Base-by-base conservation (phyloP, 2,888 invertebrate genomes). In the Hypena proboscidalis region DNA sequence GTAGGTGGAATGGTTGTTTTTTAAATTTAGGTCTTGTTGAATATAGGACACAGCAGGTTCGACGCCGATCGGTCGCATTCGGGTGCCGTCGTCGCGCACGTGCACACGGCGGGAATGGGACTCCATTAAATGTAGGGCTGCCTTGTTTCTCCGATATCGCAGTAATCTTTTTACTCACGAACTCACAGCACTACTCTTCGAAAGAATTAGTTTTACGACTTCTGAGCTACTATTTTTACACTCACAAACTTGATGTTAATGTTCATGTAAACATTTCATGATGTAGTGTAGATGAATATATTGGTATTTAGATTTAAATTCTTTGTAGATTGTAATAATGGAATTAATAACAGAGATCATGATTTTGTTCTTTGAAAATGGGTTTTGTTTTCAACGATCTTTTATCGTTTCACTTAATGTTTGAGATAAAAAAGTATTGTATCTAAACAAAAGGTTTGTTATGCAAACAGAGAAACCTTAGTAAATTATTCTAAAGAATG, bases 51-150 rank as follows among this genome's bases (percentile, higher is more conserved):
- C 45, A 62, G 58, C 52, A 55, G 42, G 66, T 67, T 77, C 74
- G 81, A 66, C 64, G 67, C 68, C 67, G 66, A 66, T 87, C 85
- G 87, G 82, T 67, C 67, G 75, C 83, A 82, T 82, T 87, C 87
- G 86, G 82, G 78, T 73, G 83, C 76, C 72, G 80, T 76, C 85
- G 84, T 48, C 74, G 71, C 77, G 83, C 87, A 86, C 87, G 87
- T 86, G 85, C 80, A 78, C 79, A 75, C 74, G 70, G 63, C 70
- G 68, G 71, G 71, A 74, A 75, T 73, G 74, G 76, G 69, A 67
- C 66, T 68, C 65, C 70, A 74, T 72, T 73, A 71, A 66, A 61
- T 45, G 48, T 58, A 69, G 73, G 77, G 71, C 44, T 71, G 72
- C 52, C 65, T 48, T 54, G 43, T 44, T 58, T 58, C 67, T 67